phyloP scores from a whole-genome alignment of 2,888 invertebrate genomes.

The Eupithecia centaureata region DNA sequence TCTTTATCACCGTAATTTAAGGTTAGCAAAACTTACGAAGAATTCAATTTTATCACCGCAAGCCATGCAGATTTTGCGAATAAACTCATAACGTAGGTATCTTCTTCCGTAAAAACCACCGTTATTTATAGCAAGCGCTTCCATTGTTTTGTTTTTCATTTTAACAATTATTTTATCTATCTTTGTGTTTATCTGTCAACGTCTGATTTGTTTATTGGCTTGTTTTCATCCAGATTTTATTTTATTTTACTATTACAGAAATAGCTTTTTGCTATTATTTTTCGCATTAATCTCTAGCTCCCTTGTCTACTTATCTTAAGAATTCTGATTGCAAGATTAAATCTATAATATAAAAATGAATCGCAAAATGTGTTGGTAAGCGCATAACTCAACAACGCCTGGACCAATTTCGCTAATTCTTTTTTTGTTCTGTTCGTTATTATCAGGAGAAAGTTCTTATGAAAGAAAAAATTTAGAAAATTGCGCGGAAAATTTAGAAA shows the following conservation, averaged over 20 bases:
- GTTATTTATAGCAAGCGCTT: constrained; percentile 81
- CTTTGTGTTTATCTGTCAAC: constrained; percentile 70
- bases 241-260: neutral
- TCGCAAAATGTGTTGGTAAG: too few relatives aligned
- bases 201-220: constrained; percentile 73
- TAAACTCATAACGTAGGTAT: constrained; percentile 80
- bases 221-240: constrained; percentile 47
- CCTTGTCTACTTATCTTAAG: neutral
- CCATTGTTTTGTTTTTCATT: constrained; percentile 80
- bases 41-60: constrained; percentile 40
- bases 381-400: too few relatives aligned
- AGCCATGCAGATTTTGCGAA: constrained; percentile 62
- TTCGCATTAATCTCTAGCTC: neutral
- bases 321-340: neutral
- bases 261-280: neutral
- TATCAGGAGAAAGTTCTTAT: too few relatives aligned
- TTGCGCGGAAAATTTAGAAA: too few relatives aligned
- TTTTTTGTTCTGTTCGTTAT: too few relatives aligned
- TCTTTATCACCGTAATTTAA: neutral
- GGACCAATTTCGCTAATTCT: too few relatives aligned
- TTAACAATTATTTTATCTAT: constrained; percentile 74
- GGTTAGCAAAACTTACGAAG: neutral
- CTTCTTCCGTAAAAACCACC: constrained; percentile 79
- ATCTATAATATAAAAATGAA: too few relatives aligned
- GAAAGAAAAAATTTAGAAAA: too few relatives aligned